Evolutionary conservation across 2,113 vertebrate genomes (phyloP).

Genomic region (Carassius gibelio): DNA sequence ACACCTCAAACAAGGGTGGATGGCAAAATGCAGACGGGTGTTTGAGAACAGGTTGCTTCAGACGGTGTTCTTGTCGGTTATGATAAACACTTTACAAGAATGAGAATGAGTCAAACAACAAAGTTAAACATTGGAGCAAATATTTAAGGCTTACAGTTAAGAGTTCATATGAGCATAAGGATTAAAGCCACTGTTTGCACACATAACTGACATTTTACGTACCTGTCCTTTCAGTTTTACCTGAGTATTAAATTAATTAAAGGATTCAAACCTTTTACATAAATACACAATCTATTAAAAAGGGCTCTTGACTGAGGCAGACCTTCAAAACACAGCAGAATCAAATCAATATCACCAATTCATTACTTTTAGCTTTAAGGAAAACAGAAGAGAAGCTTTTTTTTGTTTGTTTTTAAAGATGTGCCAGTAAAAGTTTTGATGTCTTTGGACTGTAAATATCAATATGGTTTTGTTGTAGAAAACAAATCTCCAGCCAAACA

Average conservation of each 20-base stretch:
- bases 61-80: not conserved
- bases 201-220: not conserved
- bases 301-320: not conserved
- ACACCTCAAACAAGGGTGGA: slow-evolving; percentile 2
- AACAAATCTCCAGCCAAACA: not conserved
- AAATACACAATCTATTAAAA: not conserved
- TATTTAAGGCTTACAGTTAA: not conserved
- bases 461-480: not conserved
- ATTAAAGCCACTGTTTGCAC: not conserved
- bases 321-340: not conserved
- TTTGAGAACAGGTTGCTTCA: not conserved
- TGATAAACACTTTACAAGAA: not conserved
- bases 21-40: not conserved
- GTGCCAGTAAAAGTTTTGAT: not conserved
- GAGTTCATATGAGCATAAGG: not conserved
- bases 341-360: not conserved
- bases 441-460: not conserved
- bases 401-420: not conserved
- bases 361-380: not conserved
- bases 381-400: not conserved
- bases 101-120: not conserved
- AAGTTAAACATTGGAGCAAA: slow-evolving; percentile 1
- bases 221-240: not conserved
- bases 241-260: not conserved
- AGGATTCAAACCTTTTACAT: not conserved